Percentiles rank a stretch among this genome's conserved stretches.
Conservation (phyloP, 1,140 invertebrate genomes). For the Episyrphus balteatus region DNA sequence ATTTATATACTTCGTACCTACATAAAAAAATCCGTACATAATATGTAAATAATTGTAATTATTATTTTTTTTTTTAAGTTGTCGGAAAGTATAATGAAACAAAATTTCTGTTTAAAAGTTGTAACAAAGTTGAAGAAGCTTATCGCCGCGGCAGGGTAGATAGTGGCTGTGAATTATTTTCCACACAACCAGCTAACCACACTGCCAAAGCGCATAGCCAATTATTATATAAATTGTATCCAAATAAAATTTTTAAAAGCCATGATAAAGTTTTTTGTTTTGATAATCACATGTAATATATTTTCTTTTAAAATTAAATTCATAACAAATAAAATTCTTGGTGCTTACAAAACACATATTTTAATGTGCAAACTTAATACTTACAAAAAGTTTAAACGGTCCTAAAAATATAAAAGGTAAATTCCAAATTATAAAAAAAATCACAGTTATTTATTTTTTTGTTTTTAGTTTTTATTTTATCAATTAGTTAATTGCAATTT, state of each 20-base stretch:
- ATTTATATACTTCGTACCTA: no score
- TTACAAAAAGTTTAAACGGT: neutral
- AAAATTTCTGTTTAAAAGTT: no score
- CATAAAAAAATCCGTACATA: no score
- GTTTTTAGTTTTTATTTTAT: constrained; percentile 4
- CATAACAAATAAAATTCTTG: no score
- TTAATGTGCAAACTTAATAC: neutral
- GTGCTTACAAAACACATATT: neutral
- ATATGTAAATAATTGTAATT: neutral
- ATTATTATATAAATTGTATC: constrained; percentile 8
- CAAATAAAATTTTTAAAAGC: neutral
- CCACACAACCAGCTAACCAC: constrained; percentile 98
- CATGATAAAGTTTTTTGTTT: constrained; percentile 8
- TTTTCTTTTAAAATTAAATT: neutral
- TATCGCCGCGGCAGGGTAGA: constrained; percentile 77
- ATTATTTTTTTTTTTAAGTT: neutral
- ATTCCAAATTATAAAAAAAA: constrained; percentile 16
- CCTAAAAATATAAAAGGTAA: neutral
- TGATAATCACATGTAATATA: neutral
- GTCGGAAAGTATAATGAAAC: no score
- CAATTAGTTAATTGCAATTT: no score
- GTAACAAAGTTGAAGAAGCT: constrained; percentile 20
- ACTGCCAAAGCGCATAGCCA: constrained; percentile 76
- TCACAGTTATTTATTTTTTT: constrained; percentile 17
- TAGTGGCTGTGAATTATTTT: constrained; percentile 77